Percentiles rank a stretch among this genome's conserved stretches.
phyloP scores from a whole-genome alignment of 2,113 vertebrate genomes.

The Herpailurus yagouaroundi region DNA sequence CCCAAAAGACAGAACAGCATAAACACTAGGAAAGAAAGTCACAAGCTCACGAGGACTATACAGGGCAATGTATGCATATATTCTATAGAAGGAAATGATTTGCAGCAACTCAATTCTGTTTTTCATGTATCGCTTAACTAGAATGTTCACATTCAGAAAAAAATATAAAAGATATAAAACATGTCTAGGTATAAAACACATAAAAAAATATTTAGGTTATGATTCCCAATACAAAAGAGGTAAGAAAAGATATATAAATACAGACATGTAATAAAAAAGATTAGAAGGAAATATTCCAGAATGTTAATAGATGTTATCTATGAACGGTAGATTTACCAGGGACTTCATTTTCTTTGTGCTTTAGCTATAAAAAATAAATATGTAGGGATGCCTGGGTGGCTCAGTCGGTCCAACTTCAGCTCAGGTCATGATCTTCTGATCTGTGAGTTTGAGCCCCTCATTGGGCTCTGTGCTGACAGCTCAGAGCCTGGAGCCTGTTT shows the following conservation, averaged over 20 bases:
- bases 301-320: background rate
- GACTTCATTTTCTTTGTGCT: background rate
- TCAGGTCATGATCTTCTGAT: too few relatives aligned
- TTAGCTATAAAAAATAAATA: background rate
- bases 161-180: background rate
- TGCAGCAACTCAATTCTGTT: background rate
- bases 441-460: too few relatives aligned
- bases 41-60: background rate
- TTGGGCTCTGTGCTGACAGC: too few relatives aligned
- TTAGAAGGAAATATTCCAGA: background rate
- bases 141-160: background rate
- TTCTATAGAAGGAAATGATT: background rate
- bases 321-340: background rate
- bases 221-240: background rate
- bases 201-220: background rate
- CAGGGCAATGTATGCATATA: background rate
- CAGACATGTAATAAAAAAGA: background rate
- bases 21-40: background rate
- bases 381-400: too few relatives aligned
- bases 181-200: background rate
- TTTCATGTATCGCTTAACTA: background rate
- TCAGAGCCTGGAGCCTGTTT: too few relatives aligned
- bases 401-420: too few relatives aligned
- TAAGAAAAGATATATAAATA: background rate
- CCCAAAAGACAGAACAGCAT: background rate